Evolutionary conservation across 2,113 vertebrate genomes (phyloP).

Genomic region (Pterocles gutturalis): DNA sequence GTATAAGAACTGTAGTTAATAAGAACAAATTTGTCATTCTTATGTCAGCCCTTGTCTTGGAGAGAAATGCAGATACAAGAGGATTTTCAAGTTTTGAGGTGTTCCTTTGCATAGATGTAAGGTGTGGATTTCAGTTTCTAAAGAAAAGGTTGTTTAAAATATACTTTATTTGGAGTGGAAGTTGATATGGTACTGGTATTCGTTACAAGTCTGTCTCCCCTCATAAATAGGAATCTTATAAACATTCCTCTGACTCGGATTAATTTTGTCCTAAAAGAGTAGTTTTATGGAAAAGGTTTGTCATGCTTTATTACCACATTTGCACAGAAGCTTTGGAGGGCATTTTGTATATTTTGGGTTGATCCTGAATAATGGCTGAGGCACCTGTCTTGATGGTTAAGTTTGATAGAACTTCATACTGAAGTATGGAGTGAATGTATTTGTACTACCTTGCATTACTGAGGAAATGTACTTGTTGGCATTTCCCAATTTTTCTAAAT

Average conservation of each 20-base stretch:
- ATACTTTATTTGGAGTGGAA: not conserved
- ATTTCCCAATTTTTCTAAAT: not conserved
- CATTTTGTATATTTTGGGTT: not conserved
- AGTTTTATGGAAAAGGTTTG: not conserved
- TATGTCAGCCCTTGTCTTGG: not conserved
- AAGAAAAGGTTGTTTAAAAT: not conserved
- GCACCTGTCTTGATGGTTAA: not conserved
- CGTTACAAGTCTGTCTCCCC: not conserved
- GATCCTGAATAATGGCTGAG: not conserved
- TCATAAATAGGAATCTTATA: not conserved
- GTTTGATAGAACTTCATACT: not conserved
- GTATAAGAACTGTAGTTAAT: not conserved
- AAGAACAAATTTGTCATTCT: not conserved
- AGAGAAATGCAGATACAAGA: not conserved
- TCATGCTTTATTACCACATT: not conserved
- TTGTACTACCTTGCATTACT: not conserved
- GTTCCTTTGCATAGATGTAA: not conserved
- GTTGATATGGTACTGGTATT: not conserved
- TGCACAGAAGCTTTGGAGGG: not conserved
- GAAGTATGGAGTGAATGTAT: not conserved
- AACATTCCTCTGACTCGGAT: not conserved
- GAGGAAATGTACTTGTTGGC: not conserved
- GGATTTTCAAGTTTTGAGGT: not conserved
- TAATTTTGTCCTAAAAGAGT: not conserved
- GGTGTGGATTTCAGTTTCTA: not conserved